Conservation (phyloP, 2,113 vertebrate species). For the Herpailurus yagouaroundi region DNA sequence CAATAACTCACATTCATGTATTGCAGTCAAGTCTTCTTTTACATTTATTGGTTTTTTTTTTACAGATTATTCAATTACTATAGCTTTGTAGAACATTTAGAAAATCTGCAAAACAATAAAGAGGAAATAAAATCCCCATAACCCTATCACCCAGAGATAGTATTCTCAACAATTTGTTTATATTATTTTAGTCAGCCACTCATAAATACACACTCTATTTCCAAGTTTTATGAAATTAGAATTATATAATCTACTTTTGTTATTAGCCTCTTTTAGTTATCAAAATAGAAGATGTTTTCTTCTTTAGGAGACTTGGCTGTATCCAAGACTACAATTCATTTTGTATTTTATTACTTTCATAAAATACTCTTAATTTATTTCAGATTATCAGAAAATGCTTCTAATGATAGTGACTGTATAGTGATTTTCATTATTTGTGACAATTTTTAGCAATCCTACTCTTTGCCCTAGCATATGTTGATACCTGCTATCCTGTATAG, state of each 20-base stretch:
- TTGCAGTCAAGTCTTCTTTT: not conserved
- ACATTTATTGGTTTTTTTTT: not conserved
- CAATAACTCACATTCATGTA: not conserved
- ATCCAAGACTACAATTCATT: not conserved
- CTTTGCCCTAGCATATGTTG: not conserved
- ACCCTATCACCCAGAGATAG: not conserved
- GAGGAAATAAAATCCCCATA: not conserved
- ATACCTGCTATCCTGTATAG: not conserved
- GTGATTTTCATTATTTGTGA: not conserved
- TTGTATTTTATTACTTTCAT: not conserved
- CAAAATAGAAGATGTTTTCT: not conserved
- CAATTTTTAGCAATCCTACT: not conserved
- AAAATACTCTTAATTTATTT: not conserved
- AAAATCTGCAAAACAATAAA: slow-evolving; percentile 11
- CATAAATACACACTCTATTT: not conserved
- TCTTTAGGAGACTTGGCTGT: not conserved
- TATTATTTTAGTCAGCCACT: not conserved
- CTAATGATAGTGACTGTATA: not conserved
- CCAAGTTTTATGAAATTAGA: not conserved
- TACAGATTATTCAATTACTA: not conserved
- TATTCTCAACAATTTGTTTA: slow-evolving; percentile 29
- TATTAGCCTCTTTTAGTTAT: not conserved
- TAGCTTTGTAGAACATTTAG: slow-evolving; percentile 18
- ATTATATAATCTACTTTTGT: not conserved
- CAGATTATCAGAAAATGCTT: not conserved